Percentiles rank a stretch among this genome's conserved stretches.
phyloP scores from a whole-genome alignment of 30 jellyfish, hydroid and myxozoan genomes.

The Catostylus mosaicus region DNA sequence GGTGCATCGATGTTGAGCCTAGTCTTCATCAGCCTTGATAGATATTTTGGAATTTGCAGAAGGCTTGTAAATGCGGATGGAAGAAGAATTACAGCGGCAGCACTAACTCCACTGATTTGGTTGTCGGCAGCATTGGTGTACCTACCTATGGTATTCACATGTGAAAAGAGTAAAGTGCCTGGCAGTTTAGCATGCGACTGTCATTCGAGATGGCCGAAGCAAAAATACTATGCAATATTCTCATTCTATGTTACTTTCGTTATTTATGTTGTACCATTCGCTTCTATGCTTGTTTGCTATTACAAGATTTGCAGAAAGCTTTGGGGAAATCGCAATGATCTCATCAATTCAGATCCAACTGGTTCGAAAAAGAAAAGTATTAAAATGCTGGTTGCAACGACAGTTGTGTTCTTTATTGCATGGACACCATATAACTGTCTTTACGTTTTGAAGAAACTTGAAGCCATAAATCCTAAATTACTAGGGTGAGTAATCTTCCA shows the following conservation, averaged over 20 bases:
- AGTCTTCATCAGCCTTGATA: slow-evolving; percentile 60
- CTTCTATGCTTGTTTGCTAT: slow-evolving; percentile 59
- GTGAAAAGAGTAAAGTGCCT: slow-evolving; percentile 17
- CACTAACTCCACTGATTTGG: slow-evolving; percentile 50
- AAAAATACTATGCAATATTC: slow-evolving; percentile 19
- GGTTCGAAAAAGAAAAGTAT: slow-evolving; percentile 61
- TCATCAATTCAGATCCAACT: slow-evolving; percentile 40
- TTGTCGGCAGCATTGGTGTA: slow-evolving; percentile 39
- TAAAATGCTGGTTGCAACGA: slow-evolving; percentile 52
- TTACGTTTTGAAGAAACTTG: slow-evolving; percentile 50
- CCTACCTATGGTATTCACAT: slow-evolving; percentile 59
- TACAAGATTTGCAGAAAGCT: slow-evolving; percentile 42
- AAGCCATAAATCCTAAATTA: slow-evolving; percentile 20
- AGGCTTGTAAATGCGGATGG: neutral
- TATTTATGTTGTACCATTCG: slow-evolving; percentile 53
- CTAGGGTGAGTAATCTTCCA: slow-evolving; percentile 51
- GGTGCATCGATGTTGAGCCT: slow-evolving; percentile 49
- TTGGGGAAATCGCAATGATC: slow-evolving; percentile 22
- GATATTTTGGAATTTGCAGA: slow-evolving; percentile 67
- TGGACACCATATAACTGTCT: slow-evolving; percentile 74
- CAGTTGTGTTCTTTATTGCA: slow-evolving; percentile 46
- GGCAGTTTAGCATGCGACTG: slow-evolving; percentile 70
- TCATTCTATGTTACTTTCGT: slow-evolving; percentile 20
- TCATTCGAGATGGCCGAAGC: slow-evolving; percentile 66
- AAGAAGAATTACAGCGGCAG: slow-evolving; percentile 5